A percentile compares a stretch with the other conserved stretches of the same genome.
phyloP scores from a whole-genome alignment of 2,888 invertebrate genomes.

The Hoplodrina ambigua region DNA sequence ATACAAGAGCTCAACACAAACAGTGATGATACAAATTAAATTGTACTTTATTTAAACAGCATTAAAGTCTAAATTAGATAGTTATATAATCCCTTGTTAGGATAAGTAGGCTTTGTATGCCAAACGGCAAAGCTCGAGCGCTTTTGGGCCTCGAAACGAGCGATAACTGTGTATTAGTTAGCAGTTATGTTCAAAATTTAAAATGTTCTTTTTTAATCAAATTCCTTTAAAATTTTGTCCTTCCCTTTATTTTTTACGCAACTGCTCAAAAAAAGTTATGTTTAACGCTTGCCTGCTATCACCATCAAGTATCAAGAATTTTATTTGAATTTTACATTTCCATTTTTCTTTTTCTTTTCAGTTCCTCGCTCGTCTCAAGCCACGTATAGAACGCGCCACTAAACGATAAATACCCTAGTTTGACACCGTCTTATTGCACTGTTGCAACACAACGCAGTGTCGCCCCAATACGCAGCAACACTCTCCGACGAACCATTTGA shows the following conservation, averaged over 20 bases:
- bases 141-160: constrained; percentile 58
- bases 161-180: neutral
- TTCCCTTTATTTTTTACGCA: no score
- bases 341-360: neutral
- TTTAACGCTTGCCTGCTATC: no score
- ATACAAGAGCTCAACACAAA: constrained; percentile 58
- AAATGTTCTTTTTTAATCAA: no score
- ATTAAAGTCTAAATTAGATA: constrained; percentile 64
- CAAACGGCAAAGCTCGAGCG: constrained; percentile 72
- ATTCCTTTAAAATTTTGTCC: no score
- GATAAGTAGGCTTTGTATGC: constrained; percentile 68
- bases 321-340: neutral
- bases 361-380: constrained; percentile 20
- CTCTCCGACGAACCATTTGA: constrained; percentile 57
- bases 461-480: constrained; percentile 32
- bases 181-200: no score
- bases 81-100: constrained; percentile 63
- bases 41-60: constrained; percentile 67
- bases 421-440: constrained; percentile 77
- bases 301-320: neutral
- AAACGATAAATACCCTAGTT: constrained; percentile 75
- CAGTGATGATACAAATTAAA: constrained; percentile 61
- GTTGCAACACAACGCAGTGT: constrained; percentile 55
- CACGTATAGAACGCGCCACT: constrained; percentile 46
- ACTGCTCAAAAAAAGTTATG: no score